A percentile compares a stretch with the other conserved stretches of the same genome.
phyloP scores from a whole-genome alignment of 2,888 invertebrate species.

The Lacanobia oleracea region DNA sequence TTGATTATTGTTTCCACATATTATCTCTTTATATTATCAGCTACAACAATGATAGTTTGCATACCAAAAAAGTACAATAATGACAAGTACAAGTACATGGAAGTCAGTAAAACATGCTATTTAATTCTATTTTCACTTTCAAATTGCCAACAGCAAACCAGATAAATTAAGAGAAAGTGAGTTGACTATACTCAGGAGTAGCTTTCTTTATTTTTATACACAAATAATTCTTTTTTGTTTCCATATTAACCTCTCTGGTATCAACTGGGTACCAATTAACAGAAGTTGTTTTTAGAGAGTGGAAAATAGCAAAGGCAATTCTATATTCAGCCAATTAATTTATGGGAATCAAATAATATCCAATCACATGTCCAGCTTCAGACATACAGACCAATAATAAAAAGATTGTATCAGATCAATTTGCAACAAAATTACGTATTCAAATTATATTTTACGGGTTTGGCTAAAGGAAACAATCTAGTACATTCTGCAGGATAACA shows the following conservation, averaged over 20 bases:
- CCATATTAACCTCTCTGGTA: no score
- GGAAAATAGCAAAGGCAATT: slow-evolving; percentile 3
- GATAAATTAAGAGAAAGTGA: slow-evolving; percentile 50
- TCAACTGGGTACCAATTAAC: not conserved
- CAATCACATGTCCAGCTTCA: slow-evolving; percentile 9
- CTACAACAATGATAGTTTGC: slow-evolving; percentile 8
- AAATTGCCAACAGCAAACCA: slow-evolving; percentile 30
- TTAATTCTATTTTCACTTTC: slow-evolving; percentile 45
- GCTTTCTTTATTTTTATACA: slow-evolving; percentile 30
- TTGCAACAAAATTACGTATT: slow-evolving; percentile 6
- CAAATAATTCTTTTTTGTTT: no score
- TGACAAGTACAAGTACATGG: not conserved
- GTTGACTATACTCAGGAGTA: not conserved
- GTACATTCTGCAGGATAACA: slow-evolving; percentile 53
- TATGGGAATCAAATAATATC: not conserved
- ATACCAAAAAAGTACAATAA: slow-evolving; percentile 17
- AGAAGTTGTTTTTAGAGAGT: not conserved
- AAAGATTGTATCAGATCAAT: slow-evolving; percentile 13
- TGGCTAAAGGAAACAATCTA: slow-evolving; percentile 35
- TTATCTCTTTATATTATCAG: slow-evolving; percentile 36
- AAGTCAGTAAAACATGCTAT: slow-evolving; percentile 14
- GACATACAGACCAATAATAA: not conserved
- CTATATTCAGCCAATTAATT: slow-evolving; percentile 24
- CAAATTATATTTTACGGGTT: slow-evolving; percentile 12
- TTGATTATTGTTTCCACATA: slow-evolving; percentile 7